phyloP scores from a whole-genome alignment of 92 coral and sea anemone species.

The Chrysogorgia sp. region DNA sequence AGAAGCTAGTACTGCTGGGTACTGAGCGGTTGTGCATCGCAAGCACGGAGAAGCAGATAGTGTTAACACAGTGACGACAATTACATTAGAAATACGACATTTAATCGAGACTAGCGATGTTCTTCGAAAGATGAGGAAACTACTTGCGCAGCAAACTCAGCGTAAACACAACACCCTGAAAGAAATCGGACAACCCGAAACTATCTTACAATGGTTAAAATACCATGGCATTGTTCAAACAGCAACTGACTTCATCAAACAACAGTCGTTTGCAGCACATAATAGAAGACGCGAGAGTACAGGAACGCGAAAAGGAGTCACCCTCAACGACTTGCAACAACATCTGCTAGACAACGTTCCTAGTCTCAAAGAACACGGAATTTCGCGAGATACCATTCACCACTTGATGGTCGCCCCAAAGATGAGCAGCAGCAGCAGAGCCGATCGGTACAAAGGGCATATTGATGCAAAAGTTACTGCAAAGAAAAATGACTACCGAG shows the following conservation, averaged over 20 bases:
- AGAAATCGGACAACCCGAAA: slow-evolving; percentile 1
- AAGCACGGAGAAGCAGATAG: background rate
- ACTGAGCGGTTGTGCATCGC: slow-evolving; percentile 14
- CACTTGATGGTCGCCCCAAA: slow-evolving; percentile 52
- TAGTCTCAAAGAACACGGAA: slow-evolving; percentile 38
- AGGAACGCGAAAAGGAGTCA: slow-evolving; percentile 50
- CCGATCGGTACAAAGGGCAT: slow-evolving; percentile 58
- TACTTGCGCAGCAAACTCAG: background rate
- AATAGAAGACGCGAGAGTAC: slow-evolving; percentile 45
- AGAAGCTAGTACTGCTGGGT: slow-evolving; percentile 22
- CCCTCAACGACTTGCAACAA: slow-evolving; percentile 36
- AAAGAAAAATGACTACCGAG: slow-evolving; percentile 44
- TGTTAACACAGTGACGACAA: background rate
- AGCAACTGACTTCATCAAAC: slow-evolving; percentile 53
- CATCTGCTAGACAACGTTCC: slow-evolving; percentile 47
- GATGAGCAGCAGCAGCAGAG: slow-evolving; percentile 43
- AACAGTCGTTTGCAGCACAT: slow-evolving; percentile 56
- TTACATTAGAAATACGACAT: background rate
- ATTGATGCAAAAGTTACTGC: slow-evolving; percentile 54
- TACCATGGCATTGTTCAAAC: slow-evolving; percentile 43
- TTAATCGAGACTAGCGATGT: background rate
- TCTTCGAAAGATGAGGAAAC: background rate
- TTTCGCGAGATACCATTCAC: slow-evolving; percentile 54
- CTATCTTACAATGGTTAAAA: slow-evolving; percentile 11
- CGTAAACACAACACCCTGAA: background rate